A percentile compares a stretch with the other conserved stretches of the same genome.
These are phyloP conservation scores for Cotesia vestalis DNA, from an alignment of 1,140 invertebrate genomes.

Conservation along the genomic window DNA sequence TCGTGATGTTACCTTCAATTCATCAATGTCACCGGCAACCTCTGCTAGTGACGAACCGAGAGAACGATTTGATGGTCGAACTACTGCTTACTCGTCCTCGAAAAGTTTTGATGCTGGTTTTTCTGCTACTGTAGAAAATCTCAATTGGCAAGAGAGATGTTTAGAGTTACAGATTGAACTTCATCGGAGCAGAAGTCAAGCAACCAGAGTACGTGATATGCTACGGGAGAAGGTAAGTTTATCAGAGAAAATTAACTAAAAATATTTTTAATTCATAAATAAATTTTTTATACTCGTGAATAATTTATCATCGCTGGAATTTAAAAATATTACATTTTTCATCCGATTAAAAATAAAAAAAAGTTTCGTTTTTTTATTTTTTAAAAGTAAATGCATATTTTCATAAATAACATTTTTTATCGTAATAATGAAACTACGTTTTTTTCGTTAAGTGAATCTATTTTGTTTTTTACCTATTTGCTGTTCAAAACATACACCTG, in stretches of 20 bases:
- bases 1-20: slow-evolving; percentile 31
- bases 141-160: slow-evolving; percentile 86
- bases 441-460: no score
- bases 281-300: no score
- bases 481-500: slow-evolving; percentile 23
- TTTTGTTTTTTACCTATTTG: slow-evolving; percentile 11
- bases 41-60: slow-evolving; percentile 52
- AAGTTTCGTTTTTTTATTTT: no score
- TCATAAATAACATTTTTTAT: no score
- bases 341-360: no score
- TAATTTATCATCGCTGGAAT: no score
- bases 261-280: no score
- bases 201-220: slow-evolving; percentile 84
- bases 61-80: slow-evolving; percentile 51
- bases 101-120: slow-evolving; percentile 61
- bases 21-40: slow-evolving; percentile 33
- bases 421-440: no score
- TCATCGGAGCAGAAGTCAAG: slow-evolving; percentile 82
- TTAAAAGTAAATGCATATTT: no score
- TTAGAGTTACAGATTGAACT: slow-evolving; percentile 83
- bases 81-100: slow-evolving; percentile 51
- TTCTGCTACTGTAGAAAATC: slow-evolving; percentile 59
- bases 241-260: background rate
- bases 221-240: slow-evolving; percentile 81
- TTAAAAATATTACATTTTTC: no score